phyloP scores from a whole-genome alignment of 2,113 vertebrate species.

The Penelope pileata region DNA sequence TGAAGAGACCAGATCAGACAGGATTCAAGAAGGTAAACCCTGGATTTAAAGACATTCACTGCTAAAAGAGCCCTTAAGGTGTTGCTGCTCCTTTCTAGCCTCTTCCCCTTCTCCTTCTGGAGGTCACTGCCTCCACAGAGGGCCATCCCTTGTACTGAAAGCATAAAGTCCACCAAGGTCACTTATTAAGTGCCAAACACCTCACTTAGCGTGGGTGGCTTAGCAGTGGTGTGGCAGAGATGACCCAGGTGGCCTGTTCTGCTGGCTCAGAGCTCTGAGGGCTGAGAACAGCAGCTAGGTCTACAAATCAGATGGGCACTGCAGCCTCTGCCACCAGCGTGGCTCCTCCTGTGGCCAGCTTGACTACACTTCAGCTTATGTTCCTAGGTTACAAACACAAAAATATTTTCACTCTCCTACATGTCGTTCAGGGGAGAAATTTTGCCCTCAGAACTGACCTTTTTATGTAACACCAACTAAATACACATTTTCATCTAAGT shows the following conservation, averaged over 20 bases:
- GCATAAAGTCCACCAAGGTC: not conserved
- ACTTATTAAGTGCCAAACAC: not conserved
- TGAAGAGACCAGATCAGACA: not conserved
- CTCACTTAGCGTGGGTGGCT: not conserved
- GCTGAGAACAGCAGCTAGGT: not conserved
- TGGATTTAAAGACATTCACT: not conserved
- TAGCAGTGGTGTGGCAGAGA: not conserved
- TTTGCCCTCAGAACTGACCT: not conserved
- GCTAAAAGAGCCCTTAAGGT: not conserved
- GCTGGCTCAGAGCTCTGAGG: not conserved
- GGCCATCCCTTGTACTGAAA: not conserved
- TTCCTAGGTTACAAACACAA: conserved; percentile 41
- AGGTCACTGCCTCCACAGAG: not conserved
- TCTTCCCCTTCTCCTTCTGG: not conserved
- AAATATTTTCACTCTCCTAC: conserved; percentile 24
- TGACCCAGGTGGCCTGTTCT: not conserved
- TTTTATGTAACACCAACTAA: conserved; percentile 13
- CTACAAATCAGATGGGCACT: not conserved
- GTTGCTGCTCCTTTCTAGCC: not conserved
- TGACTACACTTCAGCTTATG: not conserved
- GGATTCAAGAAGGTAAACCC: not conserved
- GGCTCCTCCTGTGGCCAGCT: not conserved
- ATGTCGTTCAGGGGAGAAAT: not conserved
- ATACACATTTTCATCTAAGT: conserved; percentile 1
- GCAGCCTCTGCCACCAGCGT: not conserved